A percentile compares a stretch with the other conserved stretches of the same genome.
phyloP scores from a whole-genome alignment of 2,797 vertebrate species.

The Coregonus ussuriensis region DNA sequence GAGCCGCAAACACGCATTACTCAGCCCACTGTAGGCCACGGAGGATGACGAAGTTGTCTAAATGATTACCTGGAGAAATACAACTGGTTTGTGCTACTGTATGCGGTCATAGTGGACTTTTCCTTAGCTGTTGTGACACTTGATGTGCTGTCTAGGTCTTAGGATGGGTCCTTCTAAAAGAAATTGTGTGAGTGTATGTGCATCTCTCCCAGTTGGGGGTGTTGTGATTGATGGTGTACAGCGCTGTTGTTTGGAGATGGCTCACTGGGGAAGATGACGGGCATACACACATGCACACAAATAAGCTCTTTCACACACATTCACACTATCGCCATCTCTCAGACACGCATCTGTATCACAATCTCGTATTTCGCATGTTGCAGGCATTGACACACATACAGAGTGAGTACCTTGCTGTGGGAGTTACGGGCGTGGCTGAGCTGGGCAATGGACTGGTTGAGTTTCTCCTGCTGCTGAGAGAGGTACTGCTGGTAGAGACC shows the following conservation, averaged over 20 bases:
- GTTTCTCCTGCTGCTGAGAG: constrained; percentile 91
- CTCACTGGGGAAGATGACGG: constrained; percentile 9
- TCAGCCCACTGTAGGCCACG: constrained; percentile 70
- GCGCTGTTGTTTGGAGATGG: constrained; percentile 20
- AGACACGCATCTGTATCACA: not conserved
- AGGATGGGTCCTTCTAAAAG: no score
- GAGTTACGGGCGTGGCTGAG: constrained; percentile 69
- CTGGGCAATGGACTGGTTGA: constrained; percentile 84
- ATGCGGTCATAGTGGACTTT: constrained; percentile 10
- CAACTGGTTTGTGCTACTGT: constrained; percentile 40
- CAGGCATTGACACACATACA: constrained; percentile 13
- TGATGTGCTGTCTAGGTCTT: not conserved
- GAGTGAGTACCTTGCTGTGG: constrained; percentile 64
- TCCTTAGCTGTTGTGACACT: not conserved
- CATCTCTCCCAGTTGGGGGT: constrained; percentile 9
- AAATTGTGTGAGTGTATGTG: not conserved
- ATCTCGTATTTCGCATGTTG: not conserved
- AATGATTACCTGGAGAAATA: constrained; percentile 61
- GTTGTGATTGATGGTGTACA: constrained; percentile 32
- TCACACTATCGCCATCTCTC: not conserved
- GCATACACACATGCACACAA: not conserved
- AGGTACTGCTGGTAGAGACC: constrained; percentile 94
- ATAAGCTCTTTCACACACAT: constrained; percentile 1
- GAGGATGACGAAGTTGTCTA: constrained; percentile 35
- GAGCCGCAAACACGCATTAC: constrained; percentile 76